Percentiles rank a stretch among this genome's conserved stretches.
phyloP scores from a whole-genome alignment of 2,797 vertebrate species.

The Semotilus atromaculatus region DNA sequence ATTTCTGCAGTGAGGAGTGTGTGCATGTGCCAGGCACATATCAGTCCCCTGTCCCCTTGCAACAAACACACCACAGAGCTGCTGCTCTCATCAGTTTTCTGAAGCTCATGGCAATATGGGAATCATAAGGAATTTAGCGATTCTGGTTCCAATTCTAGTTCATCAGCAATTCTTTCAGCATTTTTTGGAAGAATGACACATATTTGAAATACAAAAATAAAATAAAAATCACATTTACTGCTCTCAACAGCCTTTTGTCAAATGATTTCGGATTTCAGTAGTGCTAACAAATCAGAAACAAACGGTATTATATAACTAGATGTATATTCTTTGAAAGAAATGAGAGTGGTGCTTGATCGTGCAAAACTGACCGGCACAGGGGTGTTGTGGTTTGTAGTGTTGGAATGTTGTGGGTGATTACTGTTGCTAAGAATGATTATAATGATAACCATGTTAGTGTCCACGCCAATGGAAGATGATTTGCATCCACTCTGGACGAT shows the following conservation, averaged over 20 bases:
- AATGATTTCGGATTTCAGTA: neutral
- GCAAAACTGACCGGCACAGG: neutral
- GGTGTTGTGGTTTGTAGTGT: neutral
- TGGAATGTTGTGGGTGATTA: neutral
- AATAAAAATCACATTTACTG: neutral
- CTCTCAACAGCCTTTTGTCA: neutral
- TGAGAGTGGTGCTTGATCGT: neutral
- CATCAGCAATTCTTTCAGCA: neutral
- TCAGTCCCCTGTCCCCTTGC: neutral
- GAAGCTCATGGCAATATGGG: neutral
- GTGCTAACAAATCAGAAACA: neutral
- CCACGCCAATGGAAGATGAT: neutral
- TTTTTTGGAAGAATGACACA: neutral
- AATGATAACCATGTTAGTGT: neutral
- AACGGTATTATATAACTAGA: neutral
- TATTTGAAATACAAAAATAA: neutral
- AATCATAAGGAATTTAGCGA: neutral
- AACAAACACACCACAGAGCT: neutral
- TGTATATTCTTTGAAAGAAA: neutral
- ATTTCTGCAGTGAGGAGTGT: slow-evolving; percentile 31
- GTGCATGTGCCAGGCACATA: slow-evolving; percentile 1
- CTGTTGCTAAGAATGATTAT: neutral
- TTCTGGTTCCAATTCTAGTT: neutral
- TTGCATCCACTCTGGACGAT: neutral
- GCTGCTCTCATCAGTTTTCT: neutral